Evolutionary conservation across 2,797 vertebrate genomes (phyloP), one percentile per base, ranked within the genome.

Genomic region (Delichon dasypus): DNA sequence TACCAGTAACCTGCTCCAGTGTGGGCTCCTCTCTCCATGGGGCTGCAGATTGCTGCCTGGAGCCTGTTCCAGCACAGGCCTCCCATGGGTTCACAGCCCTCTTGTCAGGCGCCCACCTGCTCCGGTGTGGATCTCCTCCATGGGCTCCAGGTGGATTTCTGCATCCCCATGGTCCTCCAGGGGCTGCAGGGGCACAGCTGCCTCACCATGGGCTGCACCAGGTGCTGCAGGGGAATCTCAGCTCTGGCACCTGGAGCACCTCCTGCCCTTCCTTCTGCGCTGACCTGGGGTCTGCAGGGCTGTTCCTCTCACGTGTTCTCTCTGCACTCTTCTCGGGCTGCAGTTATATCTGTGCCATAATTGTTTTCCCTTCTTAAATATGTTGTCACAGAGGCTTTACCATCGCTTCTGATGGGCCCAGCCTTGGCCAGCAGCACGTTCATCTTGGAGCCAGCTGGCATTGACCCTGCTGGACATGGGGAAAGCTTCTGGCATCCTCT

Each of bases 241-340:
- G 40, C 40, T 82, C 47, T 2, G 11, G 40, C 2, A 1, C 17
- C 17, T 53, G n/a, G 15, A 18, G 67, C 48, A 32, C 11, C 22
- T 72, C 57, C 67, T 0, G n/a, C 15, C 18, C 15, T 19, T 53
- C 11, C 22, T 42, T 50, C 44, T 62, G n/a, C 34, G 9, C 12
- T n/a, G 23, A 10, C 40, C 19, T 23, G 58, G 23, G 10, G 23
- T 64, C 34, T 47, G 58, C 34, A 55, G 68, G 13, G 29, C 34
- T 40, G 4, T 5, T 7, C 5, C 58, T 71, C 26, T 54, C 29
- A 19, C 3, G 0, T 10, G 22, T 30, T 60, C 42, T 73, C 29
- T 25, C 48, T 10, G 1, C 0, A 1, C 27, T 32, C n/a, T 54
- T 45, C n/a, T 53, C 48, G 62, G 48, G 15, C 40, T 5, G 8